A percentile compares a stretch with the other conserved stretches of the same genome.
Evolutionary conservation across 2,797 vertebrate genomes (phyloP).

Genomic region (Semotilus atromaculatus): DNA sequence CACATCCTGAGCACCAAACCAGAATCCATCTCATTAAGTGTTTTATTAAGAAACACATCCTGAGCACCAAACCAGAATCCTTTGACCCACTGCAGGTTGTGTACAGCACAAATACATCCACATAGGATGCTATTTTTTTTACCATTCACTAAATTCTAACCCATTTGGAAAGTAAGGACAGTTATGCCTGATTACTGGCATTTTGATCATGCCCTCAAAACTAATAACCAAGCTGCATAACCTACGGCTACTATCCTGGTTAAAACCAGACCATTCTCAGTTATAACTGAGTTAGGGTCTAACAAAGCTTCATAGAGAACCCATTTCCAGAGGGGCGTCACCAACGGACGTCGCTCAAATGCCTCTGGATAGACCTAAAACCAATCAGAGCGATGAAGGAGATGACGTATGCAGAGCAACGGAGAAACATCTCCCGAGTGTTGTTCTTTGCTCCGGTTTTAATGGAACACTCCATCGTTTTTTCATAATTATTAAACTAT

Average conservation of each 20-base stretch:
- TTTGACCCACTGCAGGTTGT: background rate
- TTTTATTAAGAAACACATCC: background rate
- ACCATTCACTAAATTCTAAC: background rate
- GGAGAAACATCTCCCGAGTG: too few relatives aligned
- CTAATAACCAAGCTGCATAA: background rate
- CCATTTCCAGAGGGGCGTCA: too few relatives aligned
- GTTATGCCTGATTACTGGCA: background rate
- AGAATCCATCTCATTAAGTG: background rate
- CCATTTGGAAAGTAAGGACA: background rate
- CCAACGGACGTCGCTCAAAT: too few relatives aligned
- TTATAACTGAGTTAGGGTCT: too few relatives aligned
- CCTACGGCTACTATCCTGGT: background rate
- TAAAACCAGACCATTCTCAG: too few relatives aligned
- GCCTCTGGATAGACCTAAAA: too few relatives aligned
- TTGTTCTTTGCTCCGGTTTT: too few relatives aligned
- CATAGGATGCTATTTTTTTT: background rate
- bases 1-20: background rate
- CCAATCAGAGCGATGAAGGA: too few relatives aligned
- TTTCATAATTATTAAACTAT: too few relatives aligned
- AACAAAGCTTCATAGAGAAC: too few relatives aligned
- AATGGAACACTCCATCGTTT: too few relatives aligned
- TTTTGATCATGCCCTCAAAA: background rate
- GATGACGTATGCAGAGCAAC: too few relatives aligned
- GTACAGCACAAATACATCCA: background rate
- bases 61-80: background rate